phyloP scores from a whole-genome alignment of 2,797 vertebrate genomes.

The Crax fasciolata region DNA sequence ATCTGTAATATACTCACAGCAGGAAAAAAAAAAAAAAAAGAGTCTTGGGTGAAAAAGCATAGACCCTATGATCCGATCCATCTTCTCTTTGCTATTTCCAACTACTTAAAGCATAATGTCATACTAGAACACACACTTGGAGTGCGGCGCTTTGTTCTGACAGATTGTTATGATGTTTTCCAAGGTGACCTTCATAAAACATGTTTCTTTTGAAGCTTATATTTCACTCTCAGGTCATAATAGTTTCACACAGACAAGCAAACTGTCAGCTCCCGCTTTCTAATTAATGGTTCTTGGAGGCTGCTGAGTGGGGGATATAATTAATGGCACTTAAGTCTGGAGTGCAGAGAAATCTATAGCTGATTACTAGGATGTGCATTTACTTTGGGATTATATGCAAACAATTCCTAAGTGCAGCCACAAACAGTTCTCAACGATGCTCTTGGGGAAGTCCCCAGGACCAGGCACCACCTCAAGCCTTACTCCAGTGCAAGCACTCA shows the following conservation, averaged over 20 bases:
- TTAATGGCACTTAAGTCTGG: conserved; percentile 78
- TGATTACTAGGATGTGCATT: conserved; percentile 66
- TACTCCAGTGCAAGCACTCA: neutral
- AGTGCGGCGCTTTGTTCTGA: conserved; percentile 40
- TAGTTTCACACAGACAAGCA: conserved; percentile 27
- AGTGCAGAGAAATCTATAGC: conserved; percentile 62
- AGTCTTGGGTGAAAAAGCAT: conserved; percentile 61
- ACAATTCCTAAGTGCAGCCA: conserved; percentile 28
- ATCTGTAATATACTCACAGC: conserved; percentile 35
- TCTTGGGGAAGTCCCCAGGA: neutral
- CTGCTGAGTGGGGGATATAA: conserved; percentile 76
- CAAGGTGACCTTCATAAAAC: conserved; percentile 78
- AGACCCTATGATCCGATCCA: conserved; percentile 30
- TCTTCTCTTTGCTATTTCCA: conserved; percentile 33
- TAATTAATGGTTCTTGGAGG: conserved; percentile 77
- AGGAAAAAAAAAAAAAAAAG: conserved; percentile 47
- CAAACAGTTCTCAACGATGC: neutral
- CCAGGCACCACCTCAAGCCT: neutral
- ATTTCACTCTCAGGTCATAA: conserved; percentile 43
- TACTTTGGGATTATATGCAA: conserved; percentile 67
- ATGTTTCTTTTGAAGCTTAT: neutral
- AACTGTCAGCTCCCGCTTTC: conserved; percentile 48
- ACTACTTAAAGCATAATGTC: conserved; percentile 47
- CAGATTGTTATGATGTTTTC: conserved; percentile 44
- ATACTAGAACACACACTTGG: conserved; percentile 10